phyloP scores from a whole-genome alignment of 1,140 invertebrate species.

The Yoshiicerus persimilis region DNA sequence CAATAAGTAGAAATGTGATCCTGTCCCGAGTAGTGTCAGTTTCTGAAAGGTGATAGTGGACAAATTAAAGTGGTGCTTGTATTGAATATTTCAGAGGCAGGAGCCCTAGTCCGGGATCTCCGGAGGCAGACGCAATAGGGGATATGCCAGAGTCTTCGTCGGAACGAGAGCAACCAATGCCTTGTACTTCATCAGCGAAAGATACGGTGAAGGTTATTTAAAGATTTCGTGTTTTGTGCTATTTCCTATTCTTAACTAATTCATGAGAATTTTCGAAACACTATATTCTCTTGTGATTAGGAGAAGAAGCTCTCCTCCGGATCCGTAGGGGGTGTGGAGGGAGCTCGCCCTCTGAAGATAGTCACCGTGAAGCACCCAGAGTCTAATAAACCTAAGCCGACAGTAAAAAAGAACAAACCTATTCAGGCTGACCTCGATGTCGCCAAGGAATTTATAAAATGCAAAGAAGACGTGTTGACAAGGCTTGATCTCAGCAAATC shows the following conservation, averaged over 20 bases:
- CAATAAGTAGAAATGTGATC: too few relatives aligned
- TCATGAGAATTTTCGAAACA: too few relatives aligned
- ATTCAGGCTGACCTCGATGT: slow-evolving; percentile 94
- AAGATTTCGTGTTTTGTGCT: background rate
- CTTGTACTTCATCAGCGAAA: slow-evolving; percentile 33
- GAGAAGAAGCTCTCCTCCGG: slow-evolving; percentile 79
- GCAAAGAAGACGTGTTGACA: slow-evolving; percentile 84
- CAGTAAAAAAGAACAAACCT: slow-evolving; percentile 83
- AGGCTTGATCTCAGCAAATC: slow-evolving; percentile 96
- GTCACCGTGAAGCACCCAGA: slow-evolving; percentile 94
- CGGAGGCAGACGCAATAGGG: slow-evolving; percentile 44
- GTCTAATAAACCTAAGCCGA: slow-evolving; percentile 91
- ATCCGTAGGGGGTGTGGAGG: slow-evolving; percentile 65
- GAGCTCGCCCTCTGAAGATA: slow-evolving; percentile 75
- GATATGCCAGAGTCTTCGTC: slow-evolving; percentile 49
- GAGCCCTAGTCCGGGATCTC: slow-evolving; percentile 49
- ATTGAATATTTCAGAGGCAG: slow-evolving; percentile 30
- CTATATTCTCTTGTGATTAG: slow-evolving; percentile 56
- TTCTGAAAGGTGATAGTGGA: background rate
- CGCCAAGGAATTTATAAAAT: slow-evolving; percentile 88
- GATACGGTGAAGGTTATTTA: slow-evolving; percentile 37
- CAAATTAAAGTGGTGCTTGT: too few relatives aligned
- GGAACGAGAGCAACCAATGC: slow-evolving; percentile 26
- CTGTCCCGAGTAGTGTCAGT: too few relatives aligned
- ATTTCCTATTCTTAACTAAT: background rate